Conservation (phyloP, 2,888 invertebrate species). For the Sesia bembeciformis region DNA sequence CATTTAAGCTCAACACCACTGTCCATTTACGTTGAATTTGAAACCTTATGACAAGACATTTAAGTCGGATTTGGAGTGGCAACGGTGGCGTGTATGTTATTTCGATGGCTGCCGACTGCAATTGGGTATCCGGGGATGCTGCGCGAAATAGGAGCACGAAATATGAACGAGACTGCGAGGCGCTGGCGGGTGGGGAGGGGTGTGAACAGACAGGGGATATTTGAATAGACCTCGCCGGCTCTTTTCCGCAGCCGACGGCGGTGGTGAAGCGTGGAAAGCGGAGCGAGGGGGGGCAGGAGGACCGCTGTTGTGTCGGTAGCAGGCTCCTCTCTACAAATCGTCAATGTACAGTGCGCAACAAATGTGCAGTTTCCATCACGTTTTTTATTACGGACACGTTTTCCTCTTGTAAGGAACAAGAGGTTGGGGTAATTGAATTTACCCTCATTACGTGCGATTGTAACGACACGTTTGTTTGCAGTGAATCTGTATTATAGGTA, state of each 20-base stretch:
- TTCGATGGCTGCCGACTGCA: constrained; percentile 66
- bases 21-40: constrained; percentile 9
- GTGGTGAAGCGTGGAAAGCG: constrained; percentile 20
- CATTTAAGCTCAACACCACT: constrained; percentile 26
- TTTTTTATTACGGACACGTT: constrained; percentile 43
- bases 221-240: constrained; percentile 67
- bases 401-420: constrained; percentile 45
- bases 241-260: constrained; percentile 39
- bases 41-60: constrained; percentile 11
- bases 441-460: constrained; percentile 46
- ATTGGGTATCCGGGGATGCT: constrained; percentile 74
- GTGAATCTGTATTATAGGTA: no score
- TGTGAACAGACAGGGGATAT: constrained; percentile 68
- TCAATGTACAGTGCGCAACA: constrained; percentile 57
- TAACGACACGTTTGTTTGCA: not conserved
- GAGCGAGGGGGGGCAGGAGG: constrained; percentile 26
- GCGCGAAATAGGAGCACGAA: constrained; percentile 75
- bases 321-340: constrained; percentile 57
- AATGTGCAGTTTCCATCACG: constrained; percentile 63
- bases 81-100: constrained; percentile 26
- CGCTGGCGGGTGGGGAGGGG: constrained; percentile 70
- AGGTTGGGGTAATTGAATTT: constrained; percentile 61
- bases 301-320: constrained; percentile 70
- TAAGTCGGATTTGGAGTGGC: constrained; percentile 20
- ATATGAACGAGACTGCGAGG: constrained; percentile 75